phyloP scores from a whole-genome alignment of 2,113 vertebrate genomes.

The Scopus umbretta region DNA sequence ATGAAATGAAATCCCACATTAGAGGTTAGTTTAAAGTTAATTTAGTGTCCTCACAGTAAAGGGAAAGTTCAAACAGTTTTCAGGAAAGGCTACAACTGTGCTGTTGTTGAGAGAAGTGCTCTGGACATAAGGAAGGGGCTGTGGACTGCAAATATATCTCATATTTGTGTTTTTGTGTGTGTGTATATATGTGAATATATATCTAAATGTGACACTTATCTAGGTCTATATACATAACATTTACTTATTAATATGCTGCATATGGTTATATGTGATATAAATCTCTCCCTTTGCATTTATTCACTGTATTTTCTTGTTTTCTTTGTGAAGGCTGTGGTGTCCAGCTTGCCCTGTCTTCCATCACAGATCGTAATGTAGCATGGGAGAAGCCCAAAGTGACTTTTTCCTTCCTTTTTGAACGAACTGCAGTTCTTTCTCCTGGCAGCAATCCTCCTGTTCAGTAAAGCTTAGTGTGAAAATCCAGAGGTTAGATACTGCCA shows the following conservation, averaged over 20 bases:
- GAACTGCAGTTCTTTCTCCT: neutral
- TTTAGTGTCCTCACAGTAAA: slow-evolving; percentile 23
- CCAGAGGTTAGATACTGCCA: neutral
- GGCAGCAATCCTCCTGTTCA: neutral
- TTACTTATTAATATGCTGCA: neutral
- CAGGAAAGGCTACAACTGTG: neutral
- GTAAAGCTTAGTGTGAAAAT: neutral
- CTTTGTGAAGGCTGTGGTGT: neutral
- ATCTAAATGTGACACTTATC: neutral
- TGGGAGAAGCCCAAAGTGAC: neutral
- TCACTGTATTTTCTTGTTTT: neutral
- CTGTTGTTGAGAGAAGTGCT: neutral
- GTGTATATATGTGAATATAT: neutral
- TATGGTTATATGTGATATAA: neutral
- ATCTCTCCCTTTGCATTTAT: neutral
- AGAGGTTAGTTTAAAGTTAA: slow-evolving; percentile 37
- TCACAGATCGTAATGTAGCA: neutral
- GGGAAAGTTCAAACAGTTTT: slow-evolving; percentile 24
- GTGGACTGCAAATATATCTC: neutral
- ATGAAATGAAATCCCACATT: slow-evolving; percentile 40
- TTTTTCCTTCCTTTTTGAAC: neutral
- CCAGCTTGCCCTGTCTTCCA: neutral
- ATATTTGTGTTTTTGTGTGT: neutral
- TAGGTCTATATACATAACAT: neutral
- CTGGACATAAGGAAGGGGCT: neutral